These are phyloP conservation scores for Opisthocomus hoazin DNA, from an alignment of 2,113 vertebrate genomes.

Conservation along the genomic window DNA sequence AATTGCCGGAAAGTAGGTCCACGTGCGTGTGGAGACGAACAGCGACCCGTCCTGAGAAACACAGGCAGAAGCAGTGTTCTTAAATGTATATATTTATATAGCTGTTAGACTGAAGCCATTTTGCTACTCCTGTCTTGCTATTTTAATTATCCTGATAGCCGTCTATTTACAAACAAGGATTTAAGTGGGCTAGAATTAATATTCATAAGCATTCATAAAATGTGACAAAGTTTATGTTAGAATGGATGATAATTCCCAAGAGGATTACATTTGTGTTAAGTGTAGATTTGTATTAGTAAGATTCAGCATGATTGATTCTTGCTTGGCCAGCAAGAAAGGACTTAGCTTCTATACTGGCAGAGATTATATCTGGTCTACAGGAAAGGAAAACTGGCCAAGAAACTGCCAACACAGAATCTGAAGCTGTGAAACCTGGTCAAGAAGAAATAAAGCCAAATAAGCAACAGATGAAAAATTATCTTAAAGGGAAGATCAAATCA, in stretches of 20 bases:
- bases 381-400: constrained; percentile 58
- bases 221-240: not conserved
- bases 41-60: not conserved
- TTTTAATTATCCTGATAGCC: not conserved
- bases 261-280: not conserved
- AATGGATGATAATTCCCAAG: not conserved
- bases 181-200: not conserved
- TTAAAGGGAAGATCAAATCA: constrained; percentile 48
- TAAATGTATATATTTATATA: not conserved
- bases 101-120: constrained; percentile 26
- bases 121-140: not conserved
- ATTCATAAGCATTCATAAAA: constrained; percentile 8
- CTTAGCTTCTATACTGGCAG: constrained; percentile 40
- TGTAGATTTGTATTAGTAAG: not conserved
- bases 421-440: constrained; percentile 59
- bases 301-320: constrained; percentile 35
- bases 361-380: constrained; percentile 58
- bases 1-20: constrained; percentile 44
- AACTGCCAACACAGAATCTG: constrained; percentile 57
- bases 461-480: constrained; percentile 59
- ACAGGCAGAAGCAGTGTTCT: not conserved
- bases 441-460: constrained; percentile 61
- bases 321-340: constrained; percentile 21
- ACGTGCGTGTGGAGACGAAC: not conserved
- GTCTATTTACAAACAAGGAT: constrained; percentile 1